phyloP scores from a whole-genome alignment of 2,113 vertebrate genomes.

The Aspiorhynchus laticeps region DNA sequence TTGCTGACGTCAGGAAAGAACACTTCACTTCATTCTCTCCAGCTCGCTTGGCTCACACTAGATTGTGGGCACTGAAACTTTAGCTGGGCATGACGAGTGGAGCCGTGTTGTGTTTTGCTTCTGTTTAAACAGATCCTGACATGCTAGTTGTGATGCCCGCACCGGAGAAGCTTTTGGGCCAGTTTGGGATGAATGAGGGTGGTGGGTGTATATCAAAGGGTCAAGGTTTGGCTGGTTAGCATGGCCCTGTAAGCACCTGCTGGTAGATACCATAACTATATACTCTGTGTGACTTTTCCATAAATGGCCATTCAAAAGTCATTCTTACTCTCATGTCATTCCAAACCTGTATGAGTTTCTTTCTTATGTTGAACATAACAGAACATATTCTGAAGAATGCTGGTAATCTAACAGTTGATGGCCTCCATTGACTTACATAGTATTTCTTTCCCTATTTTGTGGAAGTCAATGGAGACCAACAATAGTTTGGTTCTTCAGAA shows the following conservation, averaged over 20 bases:
- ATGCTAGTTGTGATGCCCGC: background rate
- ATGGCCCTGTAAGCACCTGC: background rate
- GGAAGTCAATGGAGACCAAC: too few species aligned
- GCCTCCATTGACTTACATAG: too few species aligned
- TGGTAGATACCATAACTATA: background rate
- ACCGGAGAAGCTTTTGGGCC: background rate
- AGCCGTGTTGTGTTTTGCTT: background rate
- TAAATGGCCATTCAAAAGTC: background rate
- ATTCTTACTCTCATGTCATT: background rate
- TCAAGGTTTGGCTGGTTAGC: background rate
- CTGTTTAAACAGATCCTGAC: conserved; percentile 18
- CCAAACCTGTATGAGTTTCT: too few species aligned
- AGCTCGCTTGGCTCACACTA: conserved; percentile 6
- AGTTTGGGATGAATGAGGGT: background rate
- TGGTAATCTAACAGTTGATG: too few species aligned
- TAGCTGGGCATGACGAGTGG: background rate
- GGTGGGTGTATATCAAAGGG: background rate
- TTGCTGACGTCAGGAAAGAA: conserved; percentile 50
- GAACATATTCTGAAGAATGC: too few species aligned
- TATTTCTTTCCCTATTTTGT: too few species aligned
- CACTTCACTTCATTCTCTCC: conserved; percentile 39
- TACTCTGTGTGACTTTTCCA: background rate
- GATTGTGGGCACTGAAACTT: background rate
- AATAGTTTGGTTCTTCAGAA: too few species aligned
- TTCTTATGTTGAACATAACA: too few species aligned